Base-by-base conservation (phyloP, 2,113 vertebrate genomes). In the Narcine bancroftii region DNA sequence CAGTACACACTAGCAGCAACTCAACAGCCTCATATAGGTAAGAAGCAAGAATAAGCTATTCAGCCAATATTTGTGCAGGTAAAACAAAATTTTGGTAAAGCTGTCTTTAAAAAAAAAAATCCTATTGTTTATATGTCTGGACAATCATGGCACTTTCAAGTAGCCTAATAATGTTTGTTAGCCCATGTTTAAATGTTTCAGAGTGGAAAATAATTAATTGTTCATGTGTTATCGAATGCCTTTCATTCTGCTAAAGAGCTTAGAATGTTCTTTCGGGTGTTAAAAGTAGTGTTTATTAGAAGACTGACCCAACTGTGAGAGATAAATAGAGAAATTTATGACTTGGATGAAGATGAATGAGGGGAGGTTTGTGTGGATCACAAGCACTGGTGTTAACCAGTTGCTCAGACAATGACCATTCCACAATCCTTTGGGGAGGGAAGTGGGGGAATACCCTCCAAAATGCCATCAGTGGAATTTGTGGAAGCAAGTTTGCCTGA, bases 21-120 rank as follows among this genome's bases (percentile, higher is more conserved):
- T 72, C 98, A 99, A 94, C 98, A 99, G 94, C 98, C 97, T 19
- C 98, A 99, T 93, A 97, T 99, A 92, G 98, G 98, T 99, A 95
- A 96, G 97, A 91, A 91, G 24, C 63, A 91, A 69, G 63, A 47
- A 91, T 91, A 91, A 91, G 26, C 19, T 72, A 36, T 56, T 26
- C 19, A 65, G 42, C 39, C 69, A 69, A 39, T 92, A 69, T 36
- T 36, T 87, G 83, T 15, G 60, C 33, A 56, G 50, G 85, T 89
- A 89, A 63, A 89, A 6, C 36, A 63, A 85, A 87, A 87, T 63
- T 4, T 33, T 91, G 66, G 42, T 45, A 1, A 69, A 91, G 3
- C 10, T 5, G 36, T 91, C 24, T 91, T 60, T 63, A 15, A 83
- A 81, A 19, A 56, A 85, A 17, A 87, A 56, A 33, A 29, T 42